These are phyloP conservation scores for Aldrovandia affinis DNA, from an alignment of 2,797 vertebrate species.

Conservation along the genomic window DNA sequence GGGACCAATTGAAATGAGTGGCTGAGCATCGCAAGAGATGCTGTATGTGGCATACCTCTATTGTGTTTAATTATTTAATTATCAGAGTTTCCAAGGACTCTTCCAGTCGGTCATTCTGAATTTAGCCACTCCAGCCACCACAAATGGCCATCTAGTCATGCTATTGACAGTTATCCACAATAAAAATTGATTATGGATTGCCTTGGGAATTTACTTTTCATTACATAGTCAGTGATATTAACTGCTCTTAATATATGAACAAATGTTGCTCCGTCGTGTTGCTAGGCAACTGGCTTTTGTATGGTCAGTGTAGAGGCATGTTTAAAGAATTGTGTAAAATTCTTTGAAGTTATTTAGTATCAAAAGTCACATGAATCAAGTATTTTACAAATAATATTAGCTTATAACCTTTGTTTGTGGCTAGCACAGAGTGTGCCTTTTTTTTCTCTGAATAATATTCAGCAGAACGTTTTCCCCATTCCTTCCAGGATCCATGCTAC, in stretches of 20 bases:
- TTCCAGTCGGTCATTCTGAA: not conserved
- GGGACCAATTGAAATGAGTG: not conserved
- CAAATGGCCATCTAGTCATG: not conserved
- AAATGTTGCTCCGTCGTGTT: slow-evolving; percentile 41
- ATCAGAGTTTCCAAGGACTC: not conserved
- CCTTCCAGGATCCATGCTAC: too few species aligned
- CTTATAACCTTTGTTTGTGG: too few species aligned
- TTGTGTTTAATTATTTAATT: not conserved
- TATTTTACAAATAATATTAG: too few species aligned
- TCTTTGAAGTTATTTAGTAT: not conserved
- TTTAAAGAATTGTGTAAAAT: not conserved
- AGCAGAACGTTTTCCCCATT: too few species aligned
- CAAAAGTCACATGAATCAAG: not conserved
- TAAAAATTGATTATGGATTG: not conserved
- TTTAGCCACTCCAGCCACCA: not conserved
- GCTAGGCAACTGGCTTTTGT: slow-evolving; percentile 43
- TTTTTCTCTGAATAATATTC: too few species aligned
- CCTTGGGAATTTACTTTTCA: not conserved
- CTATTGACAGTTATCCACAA: not conserved
- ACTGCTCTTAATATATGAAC: not conserved
- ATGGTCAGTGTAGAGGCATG: slow-evolving; percentile 10
- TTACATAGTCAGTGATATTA: not conserved
- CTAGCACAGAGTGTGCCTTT: too few species aligned
- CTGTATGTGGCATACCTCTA: not conserved
- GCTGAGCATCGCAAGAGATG: not conserved